These are phyloP conservation scores for Gorilla gorilla DNA, from an alignment of 2,113 vertebrate species.

Conservation along the genomic window DNA sequence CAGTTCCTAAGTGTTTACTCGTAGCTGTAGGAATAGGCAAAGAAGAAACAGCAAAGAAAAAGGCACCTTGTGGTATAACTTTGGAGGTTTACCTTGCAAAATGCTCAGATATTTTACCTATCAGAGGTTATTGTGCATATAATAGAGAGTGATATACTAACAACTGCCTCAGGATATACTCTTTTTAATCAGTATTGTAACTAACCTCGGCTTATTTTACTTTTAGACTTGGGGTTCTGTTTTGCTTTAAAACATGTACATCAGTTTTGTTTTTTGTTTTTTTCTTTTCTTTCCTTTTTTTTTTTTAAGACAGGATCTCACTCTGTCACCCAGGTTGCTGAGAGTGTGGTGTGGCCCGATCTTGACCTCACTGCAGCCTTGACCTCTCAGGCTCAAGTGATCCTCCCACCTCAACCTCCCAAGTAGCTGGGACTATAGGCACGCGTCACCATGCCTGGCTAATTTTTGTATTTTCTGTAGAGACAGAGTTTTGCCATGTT, in stretches of 20 bases:
- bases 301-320: not conserved
- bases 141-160: not conserved
- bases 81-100: not conserved
- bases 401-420: not conserved
- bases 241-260: slow-evolving; percentile 7
- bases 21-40: not conserved
- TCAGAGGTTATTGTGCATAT: slow-evolving; percentile 4
- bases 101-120: slow-evolving; percentile 13
- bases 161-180: not conserved
- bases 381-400: not conserved
- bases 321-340: not conserved
- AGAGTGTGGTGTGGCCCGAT: not conserved
- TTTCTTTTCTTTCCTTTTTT: not conserved
- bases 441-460: not conserved
- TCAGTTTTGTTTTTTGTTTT: not conserved
- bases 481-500: not conserved
- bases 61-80: not conserved
- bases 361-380: not conserved
- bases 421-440: not conserved
- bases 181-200: not conserved
- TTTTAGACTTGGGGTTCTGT: not conserved
- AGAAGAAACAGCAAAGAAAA: not conserved
- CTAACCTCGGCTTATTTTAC: not conserved
- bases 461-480: not conserved
- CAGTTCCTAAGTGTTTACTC: not conserved